phyloP scores from a whole-genome alignment of 2,797 vertebrate species.

The Uromys caudimaculatus region DNA sequence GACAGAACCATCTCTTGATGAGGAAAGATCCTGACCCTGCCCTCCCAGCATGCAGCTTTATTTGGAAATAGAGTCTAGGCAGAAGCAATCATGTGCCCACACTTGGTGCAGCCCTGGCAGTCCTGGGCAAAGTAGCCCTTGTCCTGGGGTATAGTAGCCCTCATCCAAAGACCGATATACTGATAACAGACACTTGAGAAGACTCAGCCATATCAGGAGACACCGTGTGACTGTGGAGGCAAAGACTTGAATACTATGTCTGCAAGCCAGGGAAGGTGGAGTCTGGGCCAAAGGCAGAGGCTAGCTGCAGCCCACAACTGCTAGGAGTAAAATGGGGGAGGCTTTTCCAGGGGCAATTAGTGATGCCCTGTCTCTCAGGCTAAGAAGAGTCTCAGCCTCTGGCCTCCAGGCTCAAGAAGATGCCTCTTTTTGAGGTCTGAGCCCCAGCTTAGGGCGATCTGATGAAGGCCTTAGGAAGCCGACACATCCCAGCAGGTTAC shows the following conservation, averaged over 20 bases:
- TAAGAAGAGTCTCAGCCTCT: not conserved
- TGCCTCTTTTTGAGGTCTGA: not conserved
- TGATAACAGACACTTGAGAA: not conserved
- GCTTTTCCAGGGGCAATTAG: not conserved
- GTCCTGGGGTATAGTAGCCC: too few relatives aligned
- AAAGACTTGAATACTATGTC: rapidly evolving
- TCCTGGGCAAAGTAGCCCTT: not conserved
- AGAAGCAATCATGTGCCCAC: not conserved
- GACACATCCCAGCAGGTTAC: not conserved
- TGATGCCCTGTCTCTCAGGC: not conserved
- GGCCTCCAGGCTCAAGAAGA: not conserved
- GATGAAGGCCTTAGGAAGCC: not conserved
- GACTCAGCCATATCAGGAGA: not conserved
- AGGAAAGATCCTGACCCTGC: not conserved
- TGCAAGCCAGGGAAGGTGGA: not conserved
- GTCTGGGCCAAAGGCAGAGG: not conserved
- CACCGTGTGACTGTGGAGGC: rapidly evolving
- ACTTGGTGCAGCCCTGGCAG: not conserved
- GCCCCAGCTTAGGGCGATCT: not conserved
- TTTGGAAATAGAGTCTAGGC: conserved; percentile 11
- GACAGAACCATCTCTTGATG: not conserved
- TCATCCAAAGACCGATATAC: not conserved
- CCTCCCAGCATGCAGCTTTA: not conserved
- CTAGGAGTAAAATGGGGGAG: not conserved
- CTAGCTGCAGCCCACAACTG: not conserved